A percentile compares a stretch with the other conserved stretches of the same genome.
These are phyloP conservation scores for Melinaea menophilus DNA, from an alignment of 2,888 invertebrate species.

Conservation along the genomic window DNA sequence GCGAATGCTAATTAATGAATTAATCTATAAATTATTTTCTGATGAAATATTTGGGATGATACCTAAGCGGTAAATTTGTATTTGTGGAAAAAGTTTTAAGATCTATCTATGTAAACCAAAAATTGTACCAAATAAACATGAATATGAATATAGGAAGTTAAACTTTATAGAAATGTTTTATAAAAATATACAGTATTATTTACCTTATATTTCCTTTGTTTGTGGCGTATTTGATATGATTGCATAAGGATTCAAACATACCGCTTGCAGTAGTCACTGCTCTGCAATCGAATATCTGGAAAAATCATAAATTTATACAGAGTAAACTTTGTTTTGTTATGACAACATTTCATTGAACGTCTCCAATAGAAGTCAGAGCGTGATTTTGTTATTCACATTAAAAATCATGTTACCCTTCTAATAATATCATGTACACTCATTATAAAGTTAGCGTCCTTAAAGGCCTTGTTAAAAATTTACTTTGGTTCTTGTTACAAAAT, in stretches of 20 bases:
- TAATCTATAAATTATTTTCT: too few species aligned
- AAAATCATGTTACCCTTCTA: constrained; percentile 34
- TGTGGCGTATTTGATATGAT: constrained; percentile 96
- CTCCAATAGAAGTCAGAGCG: not conserved
- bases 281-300: constrained; percentile 95
- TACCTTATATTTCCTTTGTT: constrained; percentile 97
- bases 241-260: constrained; percentile 97
- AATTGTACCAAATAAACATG: too few species aligned
- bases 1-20: too few species aligned
- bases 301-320: constrained; percentile 16
- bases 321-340: too few species aligned
- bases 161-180: not conserved
- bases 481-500: constrained; percentile 17
- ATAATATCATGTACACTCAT: constrained; percentile 48
- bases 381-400: not conserved
- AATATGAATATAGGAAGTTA: too few species aligned
- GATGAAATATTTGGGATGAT: too few species aligned
- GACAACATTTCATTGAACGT: too few species aligned
- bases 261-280: constrained; percentile 96
- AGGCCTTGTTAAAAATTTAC: constrained; percentile 61
- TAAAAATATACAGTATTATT: constrained; percentile 19
- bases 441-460: constrained; percentile 47
- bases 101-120: too few species aligned
- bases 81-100: too few species aligned
- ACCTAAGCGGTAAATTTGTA: too few species aligned